Evolutionary conservation across 1,140 invertebrate genomes (phyloP), one percentile per base, ranked within the genome.

Genomic region (Chironomus striatipennis): DNA sequence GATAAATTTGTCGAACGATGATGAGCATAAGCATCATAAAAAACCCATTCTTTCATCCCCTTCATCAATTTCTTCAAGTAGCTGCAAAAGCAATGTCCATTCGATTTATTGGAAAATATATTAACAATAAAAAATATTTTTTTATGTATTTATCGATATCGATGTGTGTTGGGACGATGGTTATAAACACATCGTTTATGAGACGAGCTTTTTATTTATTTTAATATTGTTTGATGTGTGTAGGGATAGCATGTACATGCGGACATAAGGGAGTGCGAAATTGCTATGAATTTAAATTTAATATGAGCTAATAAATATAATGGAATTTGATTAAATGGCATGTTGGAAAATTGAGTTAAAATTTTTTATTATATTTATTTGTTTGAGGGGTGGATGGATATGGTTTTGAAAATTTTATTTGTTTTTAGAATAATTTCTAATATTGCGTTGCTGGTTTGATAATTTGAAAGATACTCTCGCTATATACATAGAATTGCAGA

Each of bases 71-170:
- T 57, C 47, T 57, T 57, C 43, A 47, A 47, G 43, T 47, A 47
- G 2, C 5, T 15, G 47, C 12, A 5, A 5, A 15, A n/a, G 8
- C 10, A 10, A n/a, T 57, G 47, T 57, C 47, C 47, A 57, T 57
- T 57, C 47, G 47, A 57, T 57, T 57, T 57, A 57, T 57, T 57
- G 47, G 47, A 57, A 57, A 57, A 57, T 57, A 57, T 57, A 57
- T 57, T 57, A 57, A n/a, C 47, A 57, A 57, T 57, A 57, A 57
- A n/a, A 57, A 57, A 57, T 12, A 57, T 12, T n/a, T 34, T 34
- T 34, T n/a, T 5, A 57, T 57, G n/a, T 57, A 57, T 57, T 12
- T 15, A 15, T 5, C 12, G 47, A 57, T 47, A 34, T 34, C 24
- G 24, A 34, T 34, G 43, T 10, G 43, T 47, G 43, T 47, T 34